Evolutionary conservation across 2,888 invertebrate species (phyloP).

Genomic region (Agrochola lychnidis): DNA sequence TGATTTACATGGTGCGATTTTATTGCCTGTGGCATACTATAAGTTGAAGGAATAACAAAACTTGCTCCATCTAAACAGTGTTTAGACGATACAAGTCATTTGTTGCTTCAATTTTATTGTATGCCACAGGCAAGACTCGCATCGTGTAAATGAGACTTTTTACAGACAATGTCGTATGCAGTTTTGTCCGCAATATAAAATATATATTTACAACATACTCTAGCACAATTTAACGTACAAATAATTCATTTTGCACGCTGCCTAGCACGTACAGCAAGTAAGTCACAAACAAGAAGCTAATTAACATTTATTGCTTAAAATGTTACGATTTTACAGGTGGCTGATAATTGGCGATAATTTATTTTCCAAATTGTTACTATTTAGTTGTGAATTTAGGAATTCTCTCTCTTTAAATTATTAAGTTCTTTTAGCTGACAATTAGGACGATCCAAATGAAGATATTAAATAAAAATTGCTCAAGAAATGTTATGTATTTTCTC

Average conservation of each 20-base stretch:
- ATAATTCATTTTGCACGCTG: slow-evolving; percentile 86
- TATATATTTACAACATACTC: slow-evolving; percentile 44
- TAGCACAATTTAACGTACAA: slow-evolving; percentile 71
- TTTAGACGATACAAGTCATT: too few species aligned
- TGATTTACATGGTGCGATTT: too few species aligned
- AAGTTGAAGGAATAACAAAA: too few species aligned
- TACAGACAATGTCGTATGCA: neutral
- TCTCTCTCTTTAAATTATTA: neutral
- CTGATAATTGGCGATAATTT: slow-evolving; percentile 64
- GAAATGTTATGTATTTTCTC: neutral
- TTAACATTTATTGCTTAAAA: slow-evolving; percentile 54
- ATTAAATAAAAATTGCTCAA: neutral
- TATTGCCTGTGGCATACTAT: too few species aligned
- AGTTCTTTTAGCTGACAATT: neutral
- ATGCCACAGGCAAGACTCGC: neutral
- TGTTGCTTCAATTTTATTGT: neutral
- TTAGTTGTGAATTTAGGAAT: neutral
- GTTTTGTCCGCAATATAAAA: slow-evolving; percentile 2
- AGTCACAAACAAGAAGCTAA: slow-evolving; percentile 79
- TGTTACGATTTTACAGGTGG: slow-evolving; percentile 67
- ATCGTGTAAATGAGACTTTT: too few species aligned
- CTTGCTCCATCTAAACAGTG: too few species aligned
- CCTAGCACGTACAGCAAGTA: slow-evolving; percentile 92
- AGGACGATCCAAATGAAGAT: neutral
- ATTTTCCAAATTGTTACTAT: slow-evolving; percentile 47